Evolutionary conservation across 2,888 invertebrate species (phyloP), one percentile per base, ranked within the genome.

Genomic region (Mythimna vitellina): DNA sequence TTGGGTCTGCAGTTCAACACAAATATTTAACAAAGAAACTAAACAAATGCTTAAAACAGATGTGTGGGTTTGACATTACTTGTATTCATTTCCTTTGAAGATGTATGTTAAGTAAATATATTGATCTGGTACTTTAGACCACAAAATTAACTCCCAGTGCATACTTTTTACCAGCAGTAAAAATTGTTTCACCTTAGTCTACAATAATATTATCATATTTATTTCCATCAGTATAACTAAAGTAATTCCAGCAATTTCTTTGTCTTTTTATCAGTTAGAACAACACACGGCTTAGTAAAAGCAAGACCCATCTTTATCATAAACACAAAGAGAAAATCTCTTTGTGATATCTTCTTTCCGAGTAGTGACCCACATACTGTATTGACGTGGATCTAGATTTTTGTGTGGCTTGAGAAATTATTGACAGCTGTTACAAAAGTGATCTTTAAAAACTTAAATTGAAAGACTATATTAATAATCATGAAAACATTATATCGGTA

Each of bases 271-370:
- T 78, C 57, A 78, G 35, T 80, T 32, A 25, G n/a, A 56, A 17
- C 10, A 64, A 60, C 60, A 65, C n/a, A 53, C 22, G 51, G 60
- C 69, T 61, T 51, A 61, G 63, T 62, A 70, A 68, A 68, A 73
- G 8, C 38, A 65, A 67, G 46, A 66, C 29, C 64, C 49, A 12
- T 51, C 25, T 82, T 67, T 78, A 74, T 74, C 70, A 82, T 79
- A 82, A 70, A 83, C 56, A 82, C 78, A 83, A 83, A 83, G 68
- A 62, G 14, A 70, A 62, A 46, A 57, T 66, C n/a, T 78, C 70
- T 74, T 82, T 80, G 70, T 78, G 17, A 72, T 66, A 7, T 63
- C 20, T 61, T 64, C 35, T 56, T 46, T 68, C 42, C 20, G 25
- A 73, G 56, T 42, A 73, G 65, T 74, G 70, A 72, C 61, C 71